Conservation (phyloP, 2,113 vertebrate genomes). For the cat (Felis catus) region F.catus_Fca126_mat1.0 CM031416.1:31744501-31745000, state of each 20-base stretch:
- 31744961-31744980: neutral
- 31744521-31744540: neutral
- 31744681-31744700: too few species aligned
- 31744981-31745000: neutral
- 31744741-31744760: neutral
- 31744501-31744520: neutral
- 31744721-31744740: neutral
- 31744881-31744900: neutral
- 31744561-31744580: neutral
- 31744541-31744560: neutral
- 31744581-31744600: neutral
- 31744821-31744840: neutral
- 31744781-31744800: neutral
- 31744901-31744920: neutral
- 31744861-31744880: neutral
- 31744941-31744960: neutral
- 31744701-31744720: too few species aligned
- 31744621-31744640: neutral
- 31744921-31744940: neutral
- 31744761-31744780: neutral
- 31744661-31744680: neutral
- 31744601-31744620: neutral
- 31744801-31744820: neutral
- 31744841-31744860: neutral
- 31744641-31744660: neutral